These are phyloP conservation scores for Tenthredo distinguenda DNA, from an alignment of 2,888 invertebrate genomes.

Conservation along the genomic window DNA sequence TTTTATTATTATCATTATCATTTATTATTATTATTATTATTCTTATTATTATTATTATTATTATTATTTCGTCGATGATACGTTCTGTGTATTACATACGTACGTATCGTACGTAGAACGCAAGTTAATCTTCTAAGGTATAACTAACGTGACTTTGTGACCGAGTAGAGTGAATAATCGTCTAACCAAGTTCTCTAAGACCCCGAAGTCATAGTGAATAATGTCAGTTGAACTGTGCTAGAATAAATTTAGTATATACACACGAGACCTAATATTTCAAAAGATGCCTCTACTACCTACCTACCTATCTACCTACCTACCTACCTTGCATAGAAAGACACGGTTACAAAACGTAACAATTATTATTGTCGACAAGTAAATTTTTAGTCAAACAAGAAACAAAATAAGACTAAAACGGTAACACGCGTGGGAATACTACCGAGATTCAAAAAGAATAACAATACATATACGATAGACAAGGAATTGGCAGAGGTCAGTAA, in stretches of 20 bases:
- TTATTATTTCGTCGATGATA: conserved; percentile 9
- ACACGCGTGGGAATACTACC: background rate
- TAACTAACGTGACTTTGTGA: conserved; percentile 40
- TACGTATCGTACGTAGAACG: background rate
- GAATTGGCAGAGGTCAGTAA: background rate
- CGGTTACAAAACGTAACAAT: conserved; percentile 16
- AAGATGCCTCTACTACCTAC: conserved; percentile 15
- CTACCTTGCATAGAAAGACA: background rate
- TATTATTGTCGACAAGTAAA: background rate
- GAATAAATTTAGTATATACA: conserved; percentile 40
- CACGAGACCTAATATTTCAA: conserved; percentile 29
- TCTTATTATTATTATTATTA: background rate
- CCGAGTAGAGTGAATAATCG: conserved; percentile 40
- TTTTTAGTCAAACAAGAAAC: background rate
- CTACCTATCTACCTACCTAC: conserved; percentile 6
- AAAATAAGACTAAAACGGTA: background rate
- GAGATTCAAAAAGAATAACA: background rate
- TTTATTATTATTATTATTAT: background rate
- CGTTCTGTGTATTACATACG: background rate
- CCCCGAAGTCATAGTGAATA: conserved; percentile 33
- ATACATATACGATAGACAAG: background rate
- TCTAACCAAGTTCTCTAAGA: conserved; percentile 42
- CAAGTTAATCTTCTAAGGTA: conserved; percentile 43
- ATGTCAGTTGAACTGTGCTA: conserved; percentile 34
- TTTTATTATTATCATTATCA: background rate